These are phyloP conservation scores for Antechinus stuartii DNA, from an alignment of 2,113 vertebrate genomes.

Conservation along the genomic window DNA sequence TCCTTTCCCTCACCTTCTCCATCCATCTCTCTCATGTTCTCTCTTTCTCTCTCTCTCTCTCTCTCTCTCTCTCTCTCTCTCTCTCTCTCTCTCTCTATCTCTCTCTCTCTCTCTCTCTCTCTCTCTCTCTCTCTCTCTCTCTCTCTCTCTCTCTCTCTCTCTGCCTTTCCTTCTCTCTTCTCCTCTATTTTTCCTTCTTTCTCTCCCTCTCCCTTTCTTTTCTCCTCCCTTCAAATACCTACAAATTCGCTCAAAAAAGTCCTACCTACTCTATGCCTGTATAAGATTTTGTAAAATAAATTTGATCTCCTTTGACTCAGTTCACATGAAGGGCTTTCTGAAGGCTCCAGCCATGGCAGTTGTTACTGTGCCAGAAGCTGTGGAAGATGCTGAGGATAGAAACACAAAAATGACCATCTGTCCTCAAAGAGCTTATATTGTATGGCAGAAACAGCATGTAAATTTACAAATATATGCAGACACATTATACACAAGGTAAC, in stretches of 20 bases:
- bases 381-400: not conserved
- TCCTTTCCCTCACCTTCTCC: not conserved
- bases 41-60: not conserved
- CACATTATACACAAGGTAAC: not conserved
- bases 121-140: not conserved
- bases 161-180: fast-evolving
- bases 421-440: not conserved
- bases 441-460: not conserved
- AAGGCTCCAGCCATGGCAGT: not conserved
- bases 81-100: too few species aligned
- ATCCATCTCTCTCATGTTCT: not conserved
- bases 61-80: not conserved
- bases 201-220: not conserved
- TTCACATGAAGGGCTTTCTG: not conserved
- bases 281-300: not conserved
- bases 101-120: not conserved
- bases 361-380: not conserved
- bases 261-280: not conserved
- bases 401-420: not conserved
- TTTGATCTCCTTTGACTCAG: not conserved
- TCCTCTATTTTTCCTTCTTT: too few species aligned
- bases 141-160: too few species aligned
- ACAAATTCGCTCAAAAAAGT: not conserved
- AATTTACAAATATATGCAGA: not conserved
- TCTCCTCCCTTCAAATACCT: not conserved